Conservation (phyloP, 2,113 vertebrate species). For the Scatophagus argus region DNA sequence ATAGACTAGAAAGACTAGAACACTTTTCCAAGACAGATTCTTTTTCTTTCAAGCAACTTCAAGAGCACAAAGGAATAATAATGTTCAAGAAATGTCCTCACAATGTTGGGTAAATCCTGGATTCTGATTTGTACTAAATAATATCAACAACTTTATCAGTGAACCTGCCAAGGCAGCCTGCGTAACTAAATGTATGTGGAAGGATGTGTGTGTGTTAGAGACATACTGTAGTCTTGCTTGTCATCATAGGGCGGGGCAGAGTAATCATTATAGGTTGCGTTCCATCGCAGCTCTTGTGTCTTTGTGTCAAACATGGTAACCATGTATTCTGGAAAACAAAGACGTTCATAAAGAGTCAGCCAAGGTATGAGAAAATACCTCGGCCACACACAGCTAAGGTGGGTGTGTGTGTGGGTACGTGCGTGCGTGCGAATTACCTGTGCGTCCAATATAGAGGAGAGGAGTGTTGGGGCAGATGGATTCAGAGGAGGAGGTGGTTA, state of each 20-base stretch:
- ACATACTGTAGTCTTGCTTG: slow-evolving; percentile 90
- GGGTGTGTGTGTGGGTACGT: background rate
- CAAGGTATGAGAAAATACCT: background rate
- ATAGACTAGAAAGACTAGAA: background rate
- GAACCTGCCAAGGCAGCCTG: background rate
- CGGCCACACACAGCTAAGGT: background rate
- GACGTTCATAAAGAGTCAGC: background rate
- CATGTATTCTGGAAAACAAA: slow-evolving; percentile 88
- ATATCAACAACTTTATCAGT: no score
- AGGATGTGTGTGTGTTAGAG: background rate
- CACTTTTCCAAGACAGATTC: no score
- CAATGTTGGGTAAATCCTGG: no score
- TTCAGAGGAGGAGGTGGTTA: slow-evolving; percentile 90
- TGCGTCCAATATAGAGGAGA: slow-evolving; percentile 94
- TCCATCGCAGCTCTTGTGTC: slow-evolving; percentile 92
- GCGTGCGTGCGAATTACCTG: slow-evolving; percentile 79
- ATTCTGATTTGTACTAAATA: no score
- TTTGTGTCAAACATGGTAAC: slow-evolving; percentile 97
- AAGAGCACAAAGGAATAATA: no score
- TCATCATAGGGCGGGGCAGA: slow-evolving; percentile 87
- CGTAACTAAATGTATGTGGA: background rate
- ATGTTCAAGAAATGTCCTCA: no score
- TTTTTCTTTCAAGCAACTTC: no score
- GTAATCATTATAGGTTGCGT: slow-evolving; percentile 94
- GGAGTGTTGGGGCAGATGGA: slow-evolving; percentile 89